Conservation (phyloP, 2,113 vertebrate species). For the Smithornis capensis region DNA sequence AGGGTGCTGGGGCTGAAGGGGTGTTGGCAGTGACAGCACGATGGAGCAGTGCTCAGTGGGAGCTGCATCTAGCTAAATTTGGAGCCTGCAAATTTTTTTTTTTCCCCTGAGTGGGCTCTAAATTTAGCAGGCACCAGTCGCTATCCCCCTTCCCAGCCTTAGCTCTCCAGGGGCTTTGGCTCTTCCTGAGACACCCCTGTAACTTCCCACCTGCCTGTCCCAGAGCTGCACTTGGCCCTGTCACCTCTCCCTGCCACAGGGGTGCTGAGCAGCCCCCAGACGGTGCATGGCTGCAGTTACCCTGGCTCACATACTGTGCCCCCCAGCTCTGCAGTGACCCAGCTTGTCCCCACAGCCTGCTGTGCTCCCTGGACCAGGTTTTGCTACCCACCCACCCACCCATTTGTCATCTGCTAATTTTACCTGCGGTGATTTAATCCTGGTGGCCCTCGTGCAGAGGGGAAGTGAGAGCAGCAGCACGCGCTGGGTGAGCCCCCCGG, state of each 20-base stretch:
- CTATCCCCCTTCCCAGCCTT: neutral
- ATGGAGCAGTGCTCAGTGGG: neutral
- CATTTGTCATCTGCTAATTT: conserved; percentile 37
- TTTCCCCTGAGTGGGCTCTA: neutral
- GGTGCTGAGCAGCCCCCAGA: neutral
- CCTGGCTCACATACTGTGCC: rapidly evolving
- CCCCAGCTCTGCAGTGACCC: neutral
- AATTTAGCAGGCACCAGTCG: neutral
- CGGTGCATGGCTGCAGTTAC: rapidly evolving
- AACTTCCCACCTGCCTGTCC: rapidly evolving
- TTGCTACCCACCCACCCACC: neutral
- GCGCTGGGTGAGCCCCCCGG: neutral
- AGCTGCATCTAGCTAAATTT: conserved; percentile 24
- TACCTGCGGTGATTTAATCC: conserved; percentile 27
- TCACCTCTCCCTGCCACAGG: neutral
- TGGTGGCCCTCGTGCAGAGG: neutral
- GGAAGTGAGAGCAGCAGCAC: neutral
- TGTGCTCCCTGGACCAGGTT: neutral
- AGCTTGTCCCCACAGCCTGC: rapidly evolving
- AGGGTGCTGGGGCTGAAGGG: rapidly evolving
- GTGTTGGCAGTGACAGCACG: neutral
- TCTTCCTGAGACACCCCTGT: neutral
- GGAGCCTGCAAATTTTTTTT: neutral
- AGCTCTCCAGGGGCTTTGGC: neutral
- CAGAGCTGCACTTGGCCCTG: rapidly evolving